Conservation (phyloP, 2,888 invertebrate species). For the Germaria angustata region DNA sequence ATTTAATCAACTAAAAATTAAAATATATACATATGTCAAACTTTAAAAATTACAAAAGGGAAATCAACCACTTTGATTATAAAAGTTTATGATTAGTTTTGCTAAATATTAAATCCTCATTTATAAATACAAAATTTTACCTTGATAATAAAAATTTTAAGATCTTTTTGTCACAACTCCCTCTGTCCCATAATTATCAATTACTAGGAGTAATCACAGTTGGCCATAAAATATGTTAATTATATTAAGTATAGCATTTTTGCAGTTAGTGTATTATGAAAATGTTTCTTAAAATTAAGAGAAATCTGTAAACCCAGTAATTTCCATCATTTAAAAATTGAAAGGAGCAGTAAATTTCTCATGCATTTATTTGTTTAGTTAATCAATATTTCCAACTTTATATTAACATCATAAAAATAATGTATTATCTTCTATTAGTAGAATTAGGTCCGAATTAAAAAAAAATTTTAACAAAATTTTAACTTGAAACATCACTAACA, state of each 20-base stretch:
- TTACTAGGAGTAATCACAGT: slow-evolving; percentile 28
- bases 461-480: too few relatives aligned
- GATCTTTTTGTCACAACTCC: neutral
- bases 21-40: neutral
- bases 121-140: too few relatives aligned
- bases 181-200: neutral
- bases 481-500: too few relatives aligned
- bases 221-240: neutral
- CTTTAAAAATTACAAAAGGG: neutral
- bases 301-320: too few relatives aligned
- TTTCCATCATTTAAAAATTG: too few relatives aligned
- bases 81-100: neutral
- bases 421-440: too few relatives aligned
- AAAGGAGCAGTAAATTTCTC: too few relatives aligned
- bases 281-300: too few relatives aligned
- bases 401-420: too few relatives aligned
- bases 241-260: neutral
- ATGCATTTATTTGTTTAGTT: too few relatives aligned
- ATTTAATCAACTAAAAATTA: neutral
- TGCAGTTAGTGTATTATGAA: neutral
- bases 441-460: too few relatives aligned
- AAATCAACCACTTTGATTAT: neutral
- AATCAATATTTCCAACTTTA: too few relatives aligned
- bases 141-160: neutral
- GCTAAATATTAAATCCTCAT: neutral